Evolutionary conservation across 2,888 invertebrate species (phyloP).

Genomic region (Ligdia adustata): DNA sequence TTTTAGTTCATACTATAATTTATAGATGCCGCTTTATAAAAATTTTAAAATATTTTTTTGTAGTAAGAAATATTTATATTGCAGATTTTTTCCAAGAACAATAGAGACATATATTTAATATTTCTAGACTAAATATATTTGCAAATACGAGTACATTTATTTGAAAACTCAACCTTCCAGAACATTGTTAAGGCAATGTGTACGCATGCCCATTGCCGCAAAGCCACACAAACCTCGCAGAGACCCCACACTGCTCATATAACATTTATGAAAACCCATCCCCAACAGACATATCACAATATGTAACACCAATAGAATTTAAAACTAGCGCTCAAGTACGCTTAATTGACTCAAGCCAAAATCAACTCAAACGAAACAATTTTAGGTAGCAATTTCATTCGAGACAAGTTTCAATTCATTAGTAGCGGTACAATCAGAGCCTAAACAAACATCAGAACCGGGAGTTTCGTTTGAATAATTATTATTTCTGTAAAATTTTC

Average conservation of each 20-base stretch:
- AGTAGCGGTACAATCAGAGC: conserved; percentile 59
- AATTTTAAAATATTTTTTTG: no score
- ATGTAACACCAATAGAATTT: conserved; percentile 34
- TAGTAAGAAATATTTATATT: no score
- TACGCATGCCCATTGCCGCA: neutral
- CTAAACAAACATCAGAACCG: conserved; percentile 63
- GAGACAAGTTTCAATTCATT: conserved; percentile 41
- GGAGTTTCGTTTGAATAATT: conserved; percentile 67
- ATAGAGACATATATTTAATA: no score
- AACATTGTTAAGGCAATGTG: no score
- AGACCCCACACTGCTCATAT: conserved; percentile 8
- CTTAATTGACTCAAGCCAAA: conserved; percentile 17
- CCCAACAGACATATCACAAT: conserved; percentile 25
- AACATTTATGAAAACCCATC: conserved; percentile 16
- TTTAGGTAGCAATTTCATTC: conserved; percentile 15
- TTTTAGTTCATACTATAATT: conserved; percentile 3
- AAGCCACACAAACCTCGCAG: conserved; percentile 1
- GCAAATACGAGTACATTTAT: no score
- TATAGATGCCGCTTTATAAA: conserved; percentile 12
- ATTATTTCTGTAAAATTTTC: conserved; percentile 64
- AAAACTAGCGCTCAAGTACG: conserved; percentile 30
- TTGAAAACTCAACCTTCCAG: no score
- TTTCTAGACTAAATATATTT: no score
- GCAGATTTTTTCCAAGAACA: no score
- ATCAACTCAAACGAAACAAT: neutral